Evolutionary conservation across 2,113 vertebrate genomes (phyloP).

Genomic region (Coptodon bakossiorum): DNA sequence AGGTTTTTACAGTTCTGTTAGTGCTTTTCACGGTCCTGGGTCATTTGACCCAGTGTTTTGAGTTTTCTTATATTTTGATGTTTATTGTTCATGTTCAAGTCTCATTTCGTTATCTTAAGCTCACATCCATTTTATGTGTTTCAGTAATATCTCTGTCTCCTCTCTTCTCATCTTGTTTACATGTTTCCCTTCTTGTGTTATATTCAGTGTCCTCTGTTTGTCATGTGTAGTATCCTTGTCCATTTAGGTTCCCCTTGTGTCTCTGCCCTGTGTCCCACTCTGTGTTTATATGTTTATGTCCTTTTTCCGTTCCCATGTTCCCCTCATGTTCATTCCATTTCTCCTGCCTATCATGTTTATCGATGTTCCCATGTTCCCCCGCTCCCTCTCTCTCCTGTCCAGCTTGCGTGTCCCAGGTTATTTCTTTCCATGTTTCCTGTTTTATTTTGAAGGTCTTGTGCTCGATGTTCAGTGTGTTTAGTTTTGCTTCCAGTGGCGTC

Average conservation of each 20-base stretch:
- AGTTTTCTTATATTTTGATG: no score
- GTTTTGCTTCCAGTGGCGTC: not conserved
- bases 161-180: no score
- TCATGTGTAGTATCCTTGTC: not conserved
- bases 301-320: not conserved
- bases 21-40: accelerated
- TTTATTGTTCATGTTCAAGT: no score
- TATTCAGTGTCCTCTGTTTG: not conserved
- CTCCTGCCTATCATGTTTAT: not conserved
- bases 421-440: not conserved
- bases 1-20: no score
- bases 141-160: no score
- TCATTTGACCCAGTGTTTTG: no score
- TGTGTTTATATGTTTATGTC: not conserved
- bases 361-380: not conserved
- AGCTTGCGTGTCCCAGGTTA: not conserved
- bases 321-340: not conserved
- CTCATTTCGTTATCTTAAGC: no score
- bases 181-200: not conserved
- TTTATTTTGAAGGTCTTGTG: not conserved
- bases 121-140: accelerated
- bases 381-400: not conserved
- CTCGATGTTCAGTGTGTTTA: accelerated
- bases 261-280: not conserved
- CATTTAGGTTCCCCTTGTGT: not conserved